These are phyloP conservation scores for Poeciliopsis presidionis DNA, from an alignment of 2,797 vertebrate species.

Conservation along the genomic window DNA sequence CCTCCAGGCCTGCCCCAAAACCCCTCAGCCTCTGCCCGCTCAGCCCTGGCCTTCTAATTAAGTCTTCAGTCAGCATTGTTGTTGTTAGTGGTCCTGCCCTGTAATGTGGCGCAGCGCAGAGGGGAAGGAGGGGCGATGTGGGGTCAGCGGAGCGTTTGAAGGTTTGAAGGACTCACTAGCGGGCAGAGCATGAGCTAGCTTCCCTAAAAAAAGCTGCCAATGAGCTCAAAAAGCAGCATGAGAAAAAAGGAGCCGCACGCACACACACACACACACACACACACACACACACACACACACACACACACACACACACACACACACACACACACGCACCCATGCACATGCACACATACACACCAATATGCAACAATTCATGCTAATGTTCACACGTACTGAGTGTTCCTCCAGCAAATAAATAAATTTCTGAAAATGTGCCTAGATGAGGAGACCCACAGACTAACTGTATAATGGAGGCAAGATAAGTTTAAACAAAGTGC, in stretches of 20 bases:
- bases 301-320: conserved; percentile 49
- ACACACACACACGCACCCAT: conserved; percentile 29
- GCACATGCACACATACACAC: conserved; percentile 35
- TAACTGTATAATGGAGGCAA: neutral
- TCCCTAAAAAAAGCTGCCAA: conserved; percentile 68
- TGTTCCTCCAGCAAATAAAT: conserved; percentile 37
- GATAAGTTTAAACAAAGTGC: neutral
- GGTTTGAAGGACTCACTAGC: conserved; percentile 73
- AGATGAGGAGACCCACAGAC: neutral
- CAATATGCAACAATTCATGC: conserved; percentile 33
- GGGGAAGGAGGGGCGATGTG: conserved; percentile 49
- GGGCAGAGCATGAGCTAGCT: conserved; percentile 70
- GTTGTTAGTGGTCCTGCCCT: conserved; percentile 73
- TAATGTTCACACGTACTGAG: conserved; percentile 32
- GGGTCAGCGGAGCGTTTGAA: conserved; percentile 72
- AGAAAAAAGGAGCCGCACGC: conserved; percentile 53
- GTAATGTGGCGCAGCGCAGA: conserved; percentile 70
- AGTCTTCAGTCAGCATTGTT: conserved; percentile 79
- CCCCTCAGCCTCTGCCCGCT: conserved; percentile 66
- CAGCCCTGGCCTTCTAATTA: conserved; percentile 80
- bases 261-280: conserved; percentile 48
- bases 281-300: conserved; percentile 51
- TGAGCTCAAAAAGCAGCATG: conserved; percentile 73
- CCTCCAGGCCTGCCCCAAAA: conserved; percentile 49
- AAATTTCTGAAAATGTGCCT: neutral